Evolutionary conservation across 2,113 vertebrate species (phyloP), one percentile per base, ranked within the genome.

Genomic region (Lasiurus borealis): DNA sequence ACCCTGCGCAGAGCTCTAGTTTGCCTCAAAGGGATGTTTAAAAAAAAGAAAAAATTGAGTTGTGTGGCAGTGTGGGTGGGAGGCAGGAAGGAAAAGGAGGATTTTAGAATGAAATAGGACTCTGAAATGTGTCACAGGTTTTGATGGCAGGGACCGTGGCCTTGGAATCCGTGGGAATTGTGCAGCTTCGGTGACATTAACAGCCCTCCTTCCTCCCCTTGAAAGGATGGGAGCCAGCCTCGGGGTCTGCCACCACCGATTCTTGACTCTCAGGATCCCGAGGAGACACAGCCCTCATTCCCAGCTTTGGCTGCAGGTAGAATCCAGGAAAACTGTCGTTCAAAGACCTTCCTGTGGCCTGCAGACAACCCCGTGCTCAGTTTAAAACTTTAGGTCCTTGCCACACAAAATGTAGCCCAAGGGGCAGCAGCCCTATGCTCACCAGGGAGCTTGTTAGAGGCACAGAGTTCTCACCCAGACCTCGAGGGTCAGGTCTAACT

Each of bases 11-110:
- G 78, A 71, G 44, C 73, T 90, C 16, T 3, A 12, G 19, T 89
- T 91, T 92, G 59, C 66, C 78, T 69, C 52, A 40, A n/a, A 89
- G 75, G 71, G 34, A 52, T n/a, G 19, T 82, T 95, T 93, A 23
- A 44, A 81, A 44, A 94, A 93, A 94, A 50, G 21, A n/a, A 72
- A 46, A 94, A 76, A 94, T 64, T 72, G 27, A 72, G 36, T 83
- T 96, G 77, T 64, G 31, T 94, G 48, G 80, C 85, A 75, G 48
- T 12, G 9, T 85, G 59, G 83, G 93, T 0, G 1, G 82, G 69
- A 88, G 78, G 62, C 40, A 96, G 36, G 62, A 69, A 96, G 71
- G 73, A 78, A 93, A 91, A 62, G 48, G 77, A 93, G 66, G 80
- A 44, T 57, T 90, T 88, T 1, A 84, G 73, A 90, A 92, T 90